phyloP scores from a whole-genome alignment of 2,113 vertebrate species.

The Eretmodus cyanostictus region DNA sequence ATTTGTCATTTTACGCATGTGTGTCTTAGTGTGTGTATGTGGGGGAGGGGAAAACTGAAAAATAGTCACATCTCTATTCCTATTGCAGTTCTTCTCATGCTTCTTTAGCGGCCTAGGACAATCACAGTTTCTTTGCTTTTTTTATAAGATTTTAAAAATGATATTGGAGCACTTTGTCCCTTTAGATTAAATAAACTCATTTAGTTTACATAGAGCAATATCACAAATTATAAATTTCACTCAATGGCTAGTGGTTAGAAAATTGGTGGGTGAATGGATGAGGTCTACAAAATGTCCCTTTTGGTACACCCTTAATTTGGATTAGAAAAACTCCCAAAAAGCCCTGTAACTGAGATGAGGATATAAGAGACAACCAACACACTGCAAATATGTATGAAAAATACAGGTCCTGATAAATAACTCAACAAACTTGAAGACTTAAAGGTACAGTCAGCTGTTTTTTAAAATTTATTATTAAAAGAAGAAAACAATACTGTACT shows the following conservation, averaged over 20 bases:
- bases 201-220: background rate
- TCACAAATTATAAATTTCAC: background rate
- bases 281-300: background rate
- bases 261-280: background rate
- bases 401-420: background rate
- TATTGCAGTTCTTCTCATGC: background rate
- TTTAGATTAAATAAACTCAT: background rate
- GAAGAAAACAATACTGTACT: background rate
- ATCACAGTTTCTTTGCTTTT: background rate
- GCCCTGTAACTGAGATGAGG: background rate
- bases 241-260: background rate
- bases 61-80: constrained; percentile 49
- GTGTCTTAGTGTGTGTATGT: constrained; percentile 16
- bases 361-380: background rate
- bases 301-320: background rate
- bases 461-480: background rate
- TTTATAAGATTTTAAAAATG: background rate
- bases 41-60: constrained; percentile 43
- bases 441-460: background rate
- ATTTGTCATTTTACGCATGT: constrained; percentile 62
- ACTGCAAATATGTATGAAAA: background rate
- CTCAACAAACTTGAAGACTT: background rate
- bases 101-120: background rate
- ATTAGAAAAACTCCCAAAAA: background rate
- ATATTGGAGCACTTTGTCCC: background rate